Conservation (phyloP, 2,113 vertebrate genomes). For the Catharus minimus region DNA sequence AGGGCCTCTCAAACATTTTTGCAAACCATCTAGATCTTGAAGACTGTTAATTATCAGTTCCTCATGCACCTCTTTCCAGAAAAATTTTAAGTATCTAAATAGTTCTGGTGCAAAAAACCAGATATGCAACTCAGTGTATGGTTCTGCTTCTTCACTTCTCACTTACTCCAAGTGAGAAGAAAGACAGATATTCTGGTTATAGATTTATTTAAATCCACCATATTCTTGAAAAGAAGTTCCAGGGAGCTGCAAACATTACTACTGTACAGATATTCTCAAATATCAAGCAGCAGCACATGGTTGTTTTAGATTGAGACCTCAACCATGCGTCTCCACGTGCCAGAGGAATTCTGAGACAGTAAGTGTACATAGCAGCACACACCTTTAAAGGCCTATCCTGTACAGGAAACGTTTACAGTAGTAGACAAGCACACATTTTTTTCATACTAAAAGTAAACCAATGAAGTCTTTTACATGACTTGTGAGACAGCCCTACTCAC, state of each 20-base stretch:
- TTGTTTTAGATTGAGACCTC: not conserved
- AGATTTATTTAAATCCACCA: not conserved
- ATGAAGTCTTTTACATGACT: not conserved
- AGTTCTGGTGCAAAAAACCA: not conserved
- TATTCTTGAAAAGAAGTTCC: not conserved
- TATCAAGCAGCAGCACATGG: not conserved
- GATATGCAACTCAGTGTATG: not conserved
- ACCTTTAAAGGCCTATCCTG: not conserved
- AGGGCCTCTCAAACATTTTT: not conserved
- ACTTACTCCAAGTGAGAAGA: not conserved
- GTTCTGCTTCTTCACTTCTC: not conserved
- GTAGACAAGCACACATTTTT: not conserved
- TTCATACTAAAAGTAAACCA: not conserved
- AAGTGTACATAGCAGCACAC: fast-evolving
- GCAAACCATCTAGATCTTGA: not conserved
- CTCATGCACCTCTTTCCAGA: not conserved
- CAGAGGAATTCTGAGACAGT: not conserved
- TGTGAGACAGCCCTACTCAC: not conserved
- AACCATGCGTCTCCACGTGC: not conserved
- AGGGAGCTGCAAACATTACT: not conserved
- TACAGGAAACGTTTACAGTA: not conserved
- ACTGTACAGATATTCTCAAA: not conserved
- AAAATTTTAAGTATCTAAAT: not conserved
- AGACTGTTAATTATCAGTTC: not conserved
- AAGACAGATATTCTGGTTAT: not conserved